Evolutionary conservation across 2,797 vertebrate species (phyloP), one percentile per base, ranked within the genome.

Genomic region (Choloepus didactylus): DNA sequence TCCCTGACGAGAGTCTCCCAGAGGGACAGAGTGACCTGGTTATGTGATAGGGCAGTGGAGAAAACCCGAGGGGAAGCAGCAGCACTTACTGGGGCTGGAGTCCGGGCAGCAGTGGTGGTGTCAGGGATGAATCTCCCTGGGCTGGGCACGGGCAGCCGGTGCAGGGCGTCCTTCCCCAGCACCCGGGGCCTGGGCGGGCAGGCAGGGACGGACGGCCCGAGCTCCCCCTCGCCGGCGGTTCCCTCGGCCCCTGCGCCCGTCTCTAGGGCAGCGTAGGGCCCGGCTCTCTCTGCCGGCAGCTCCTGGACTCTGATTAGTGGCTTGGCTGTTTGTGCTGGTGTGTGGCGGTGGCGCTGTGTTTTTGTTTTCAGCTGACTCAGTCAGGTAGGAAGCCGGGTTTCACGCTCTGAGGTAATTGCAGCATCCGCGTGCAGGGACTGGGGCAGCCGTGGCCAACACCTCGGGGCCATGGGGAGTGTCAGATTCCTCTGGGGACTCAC

Each of bases 291-390:
- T 1, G 69, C 85, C 0, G 1, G 80, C 25, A 1, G 93, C 89
- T 90, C 79, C n/a, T 4, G 11, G 79, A n/a, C 93, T 94, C 87
- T 86, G 96, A 93, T 94, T 3, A 95, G 90, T 96, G 88, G 96
- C 79, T 89, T 86, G 79, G 91, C 93, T 95, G 92, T 96, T 80
- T 95, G 93, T 91, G 79, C 70, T 46, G 16, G 83, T 31, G 79
- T 94, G 89, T 84, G 85, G 90, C 54, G 0, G 73, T 67, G 81
- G 77, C 44, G 85, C 49, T 76, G 91, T 94, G 95, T 96, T 97
- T 95, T 87, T 97, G 96, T 96, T 93, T 94, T 91, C 95, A 91
- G 98, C 97, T 98, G 98, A 98, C 98, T 98, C 98, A 98, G 97
- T 95, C 98, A 98, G 97, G 97, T 98, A 97, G 98, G 98, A 96